Conservation (phyloP, 2,888 invertebrate genomes). For the Dryomyza anilis region DNA sequence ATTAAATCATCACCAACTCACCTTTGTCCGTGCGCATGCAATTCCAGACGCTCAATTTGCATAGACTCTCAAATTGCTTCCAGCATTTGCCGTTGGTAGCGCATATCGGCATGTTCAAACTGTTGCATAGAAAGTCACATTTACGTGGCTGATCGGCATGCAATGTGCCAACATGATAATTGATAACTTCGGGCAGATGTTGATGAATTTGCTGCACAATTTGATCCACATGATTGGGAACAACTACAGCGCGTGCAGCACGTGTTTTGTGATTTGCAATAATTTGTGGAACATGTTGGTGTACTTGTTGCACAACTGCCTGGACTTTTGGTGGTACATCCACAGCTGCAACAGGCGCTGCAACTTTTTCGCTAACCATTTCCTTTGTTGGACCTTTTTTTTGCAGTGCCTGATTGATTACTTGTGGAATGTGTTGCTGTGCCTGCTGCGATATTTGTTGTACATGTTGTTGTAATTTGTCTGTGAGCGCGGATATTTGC, state of each 20-base stretch:
- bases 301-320: constrained; percentile 34
- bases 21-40: constrained; percentile 46
- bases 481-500: no score
- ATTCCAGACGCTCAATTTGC: constrained; percentile 45
- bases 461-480: no score
- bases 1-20: no score
- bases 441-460: constrained; percentile 25
- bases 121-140: constrained; percentile 42
- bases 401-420: neutral
- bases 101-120: constrained; percentile 40
- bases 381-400: neutral
- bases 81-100: constrained; percentile 44
- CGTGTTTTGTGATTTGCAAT: constrained; percentile 12
- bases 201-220: no score
- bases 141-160: constrained; percentile 37
- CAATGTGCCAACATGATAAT: no score
- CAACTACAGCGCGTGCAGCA: neutral
- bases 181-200: no score
- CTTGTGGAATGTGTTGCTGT: constrained; percentile 16
- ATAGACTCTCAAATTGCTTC: constrained; percentile 44
- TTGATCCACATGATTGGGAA: no score
- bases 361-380: neutral
- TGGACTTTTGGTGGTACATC: constrained; percentile 22
- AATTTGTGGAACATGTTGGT: constrained; percentile 32
- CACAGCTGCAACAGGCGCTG: neutral